Evolutionary conservation across 2,797 vertebrate species (phyloP).

Genomic region (Enteromius thamalakanensis): DNA sequence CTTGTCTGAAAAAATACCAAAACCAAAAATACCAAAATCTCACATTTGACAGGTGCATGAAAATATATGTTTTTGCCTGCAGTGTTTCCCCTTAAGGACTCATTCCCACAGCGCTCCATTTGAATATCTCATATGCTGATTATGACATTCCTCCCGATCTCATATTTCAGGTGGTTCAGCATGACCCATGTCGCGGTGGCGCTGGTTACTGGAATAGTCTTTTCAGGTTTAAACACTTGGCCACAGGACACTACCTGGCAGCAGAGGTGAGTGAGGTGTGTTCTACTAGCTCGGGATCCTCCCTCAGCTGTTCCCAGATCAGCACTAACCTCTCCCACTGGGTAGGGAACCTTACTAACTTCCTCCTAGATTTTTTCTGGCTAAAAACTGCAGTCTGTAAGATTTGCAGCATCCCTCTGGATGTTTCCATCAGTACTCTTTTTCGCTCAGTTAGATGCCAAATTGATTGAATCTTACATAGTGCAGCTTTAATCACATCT

Average conservation of each 20-base stretch:
- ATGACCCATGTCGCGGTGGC: conserved; percentile 93
- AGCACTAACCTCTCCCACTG: conserved; percentile 50
- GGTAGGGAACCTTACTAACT: conserved; percentile 51
- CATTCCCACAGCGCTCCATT: not conserved
- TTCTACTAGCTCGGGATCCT: conserved; percentile 41
- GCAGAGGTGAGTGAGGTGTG: conserved; percentile 86
- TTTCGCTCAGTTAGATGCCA: not conserved
- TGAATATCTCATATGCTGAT: not conserved
- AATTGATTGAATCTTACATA: conserved; percentile 29
- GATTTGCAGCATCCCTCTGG: conserved; percentile 1
- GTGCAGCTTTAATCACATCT: conserved; percentile 27
- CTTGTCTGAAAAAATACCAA: too few relatives aligned
- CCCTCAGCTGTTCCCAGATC: conserved; percentile 45
- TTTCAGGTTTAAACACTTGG: conserved; percentile 97
- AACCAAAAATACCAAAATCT: too few relatives aligned
- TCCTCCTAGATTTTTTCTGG: conserved; percentile 29
- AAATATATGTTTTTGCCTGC: too few relatives aligned
- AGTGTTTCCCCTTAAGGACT: not conserved
- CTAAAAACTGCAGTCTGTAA: conserved; percentile 31
- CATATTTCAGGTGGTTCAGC: conserved; percentile 89
- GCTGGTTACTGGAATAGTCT: conserved; percentile 98
- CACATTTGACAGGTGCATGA: too few relatives aligned
- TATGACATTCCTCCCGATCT: not conserved
- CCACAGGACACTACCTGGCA: conserved; percentile 94
- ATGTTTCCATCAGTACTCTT: not conserved